phyloP scores from a whole-genome alignment of 2,113 vertebrate genomes.

The Panthera uncia region DNA sequence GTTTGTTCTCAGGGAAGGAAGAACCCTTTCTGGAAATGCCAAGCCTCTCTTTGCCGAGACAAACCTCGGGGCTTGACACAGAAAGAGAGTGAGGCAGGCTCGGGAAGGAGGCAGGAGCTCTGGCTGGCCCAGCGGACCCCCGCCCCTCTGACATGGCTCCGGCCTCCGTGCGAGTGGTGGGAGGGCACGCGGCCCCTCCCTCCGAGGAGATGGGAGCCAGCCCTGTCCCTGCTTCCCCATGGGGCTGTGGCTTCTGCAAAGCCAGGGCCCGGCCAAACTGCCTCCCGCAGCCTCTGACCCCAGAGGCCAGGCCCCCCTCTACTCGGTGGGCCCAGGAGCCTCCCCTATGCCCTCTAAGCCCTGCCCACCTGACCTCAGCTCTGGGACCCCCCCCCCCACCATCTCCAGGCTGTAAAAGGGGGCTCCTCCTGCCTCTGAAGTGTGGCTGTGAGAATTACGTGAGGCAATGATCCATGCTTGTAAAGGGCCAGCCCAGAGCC shows the following conservation, averaged over 20 bases:
- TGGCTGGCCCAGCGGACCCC: rapidly evolving
- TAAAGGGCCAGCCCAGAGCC: neutral
- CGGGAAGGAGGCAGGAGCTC: neutral
- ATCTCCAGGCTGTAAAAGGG: neutral
- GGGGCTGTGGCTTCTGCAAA: neutral
- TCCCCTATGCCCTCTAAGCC: neutral
- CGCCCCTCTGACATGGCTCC: neutral
- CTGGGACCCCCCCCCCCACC: neutral
- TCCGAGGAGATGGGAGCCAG: too few relatives aligned
- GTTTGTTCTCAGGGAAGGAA: constrained; percentile 17
- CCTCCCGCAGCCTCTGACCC: neutral
- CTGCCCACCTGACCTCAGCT: neutral
- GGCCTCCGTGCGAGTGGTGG: neutral
- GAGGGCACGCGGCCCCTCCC: rapidly evolving
- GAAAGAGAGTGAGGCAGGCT: neutral
- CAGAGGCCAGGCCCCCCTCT: neutral
- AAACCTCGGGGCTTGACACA: neutral
- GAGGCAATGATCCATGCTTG: rapidly evolving
- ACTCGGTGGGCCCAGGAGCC: neutral
- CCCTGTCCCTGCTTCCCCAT: too few relatives aligned
- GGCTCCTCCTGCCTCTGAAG: neutral
- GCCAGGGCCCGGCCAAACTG: neutral
- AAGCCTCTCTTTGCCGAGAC: neutral
- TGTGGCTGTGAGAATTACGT: neutral
- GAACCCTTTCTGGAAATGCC: neutral